Evolutionary conservation across 2,113 vertebrate genomes (phyloP), one percentile per base, ranked within the genome.

Genomic region (Solenodon paradoxus): DNA sequence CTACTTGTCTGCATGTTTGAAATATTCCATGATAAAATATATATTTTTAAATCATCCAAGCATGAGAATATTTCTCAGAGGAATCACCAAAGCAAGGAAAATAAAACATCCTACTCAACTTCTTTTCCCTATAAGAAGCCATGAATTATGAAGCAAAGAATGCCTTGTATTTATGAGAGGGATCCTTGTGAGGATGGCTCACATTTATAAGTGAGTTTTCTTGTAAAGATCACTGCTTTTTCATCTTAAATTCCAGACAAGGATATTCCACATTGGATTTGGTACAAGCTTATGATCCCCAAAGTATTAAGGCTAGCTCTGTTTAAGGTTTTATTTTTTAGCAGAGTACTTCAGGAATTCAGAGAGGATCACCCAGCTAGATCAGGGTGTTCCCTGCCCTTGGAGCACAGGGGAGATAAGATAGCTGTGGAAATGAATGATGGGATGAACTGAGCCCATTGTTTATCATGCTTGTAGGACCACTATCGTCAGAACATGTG

Each of bases 401-500:
- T 61, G 71, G 53, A 96, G 89, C 90, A 38, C 40, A 88, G 91
- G 78, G 79, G 35, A 90, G 95, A 97, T 95, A 96, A 97, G 94
- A 95, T 96, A 97, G 96, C 90, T 92, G 90, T 53, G 91, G 97
- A 97, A 97, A 97, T 89, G 66, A 95, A 94, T 53, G 83, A 92
- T 68, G 40, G 61, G 68, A 94, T 64, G 93, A 83, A 19, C 0
- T 7, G 85, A 93, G 64, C 88, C 96, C 91, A 68, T 89, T 97
- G 93, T 96, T 98, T 97, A 97, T 92, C 95, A 91, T 59, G 94
- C 85, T 97, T 92, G 64, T 88, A 95, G 97, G 97, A 97, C 75
- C 93, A 85, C 80, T 82, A 96, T 53, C 79, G 96, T 97, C 94
- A 95, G 92, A 97, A 98, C 98, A 97, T 94, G 88, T 96, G 90